Conservation (phyloP, 2,113 vertebrate species). For the Notarius quadriscutis region DNA sequence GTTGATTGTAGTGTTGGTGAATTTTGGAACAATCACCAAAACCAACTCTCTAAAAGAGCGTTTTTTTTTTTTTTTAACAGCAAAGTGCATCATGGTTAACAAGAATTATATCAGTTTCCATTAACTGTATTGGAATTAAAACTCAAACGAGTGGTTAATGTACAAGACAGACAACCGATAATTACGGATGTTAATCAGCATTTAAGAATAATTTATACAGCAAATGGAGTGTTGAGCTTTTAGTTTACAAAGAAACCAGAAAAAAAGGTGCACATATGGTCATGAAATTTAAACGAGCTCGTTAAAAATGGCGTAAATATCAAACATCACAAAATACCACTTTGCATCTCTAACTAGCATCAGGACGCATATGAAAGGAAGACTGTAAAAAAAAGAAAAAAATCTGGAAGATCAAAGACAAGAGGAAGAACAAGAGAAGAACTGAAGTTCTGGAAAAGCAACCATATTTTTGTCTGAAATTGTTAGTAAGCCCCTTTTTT, state of each 20-base stretch:
- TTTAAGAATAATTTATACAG: background rate
- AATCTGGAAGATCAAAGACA: background rate
- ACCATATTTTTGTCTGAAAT: background rate
- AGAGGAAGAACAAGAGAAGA: conserved; percentile 33
- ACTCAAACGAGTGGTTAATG: background rate
- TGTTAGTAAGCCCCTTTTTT: background rate
- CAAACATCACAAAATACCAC: background rate
- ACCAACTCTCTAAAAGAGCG: background rate
- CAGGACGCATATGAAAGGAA: background rate
- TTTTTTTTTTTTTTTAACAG: background rate
- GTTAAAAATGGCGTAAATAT: background rate
- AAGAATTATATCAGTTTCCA: background rate
- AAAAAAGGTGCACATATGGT: background rate
- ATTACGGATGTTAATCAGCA: background rate
- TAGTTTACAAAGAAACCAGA: background rate
- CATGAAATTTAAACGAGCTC: background rate
- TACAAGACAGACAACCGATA: background rate
- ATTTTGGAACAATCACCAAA: background rate
- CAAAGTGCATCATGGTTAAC: conserved; percentile 9
- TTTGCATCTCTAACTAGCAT: background rate
- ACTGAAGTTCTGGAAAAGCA: conserved; percentile 33
- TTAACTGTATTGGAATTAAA: background rate
- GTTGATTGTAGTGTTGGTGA: background rate
- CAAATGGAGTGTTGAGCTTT: background rate
- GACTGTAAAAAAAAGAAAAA: background rate